A percentile compares a stretch with the other conserved stretches of the same genome.
These are phyloP conservation scores for Calycopis cecrops DNA, from an alignment of 1,140 invertebrate species.

Conservation along the genomic window DNA sequence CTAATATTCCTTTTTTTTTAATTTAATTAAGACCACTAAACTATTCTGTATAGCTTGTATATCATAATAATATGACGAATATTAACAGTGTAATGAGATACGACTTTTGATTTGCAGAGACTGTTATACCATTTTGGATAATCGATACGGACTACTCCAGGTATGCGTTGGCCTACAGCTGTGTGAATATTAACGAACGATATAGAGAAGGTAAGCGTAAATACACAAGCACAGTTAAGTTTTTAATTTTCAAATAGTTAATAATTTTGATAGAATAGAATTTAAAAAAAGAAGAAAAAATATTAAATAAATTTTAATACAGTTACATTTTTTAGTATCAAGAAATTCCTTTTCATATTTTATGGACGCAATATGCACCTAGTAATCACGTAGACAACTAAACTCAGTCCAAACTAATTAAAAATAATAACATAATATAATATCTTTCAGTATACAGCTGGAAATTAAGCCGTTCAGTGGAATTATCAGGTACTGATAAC, in stretches of 20 bases:
- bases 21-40: no score
- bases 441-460: constrained; percentile 43
- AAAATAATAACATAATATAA: not conserved
- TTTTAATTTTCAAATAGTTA: no score
- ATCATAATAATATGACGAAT: no score
- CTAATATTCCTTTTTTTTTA: no score
- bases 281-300: not conserved
- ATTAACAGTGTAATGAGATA: no score
- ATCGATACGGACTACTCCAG: constrained; percentile 40
- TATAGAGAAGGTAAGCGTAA: constrained; percentile 32
- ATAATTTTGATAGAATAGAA: not conserved
- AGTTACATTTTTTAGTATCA: no score
- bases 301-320: no score
- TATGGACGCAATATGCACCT: not conserved
- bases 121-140: constrained; percentile 43
- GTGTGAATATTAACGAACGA: constrained; percentile 26
- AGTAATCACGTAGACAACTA: no score
- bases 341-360: no score
- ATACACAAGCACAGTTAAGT: not conserved
- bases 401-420: not conserved
- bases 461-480: constrained; percentile 39
- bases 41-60: no score
- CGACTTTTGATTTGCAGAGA: constrained; percentile 28
- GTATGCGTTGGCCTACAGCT: constrained; percentile 53
- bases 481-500: constrained; percentile 27